Conservation (phyloP, 2,797 vertebrate genomes). For the Bovichtus diacanthus region DNA sequence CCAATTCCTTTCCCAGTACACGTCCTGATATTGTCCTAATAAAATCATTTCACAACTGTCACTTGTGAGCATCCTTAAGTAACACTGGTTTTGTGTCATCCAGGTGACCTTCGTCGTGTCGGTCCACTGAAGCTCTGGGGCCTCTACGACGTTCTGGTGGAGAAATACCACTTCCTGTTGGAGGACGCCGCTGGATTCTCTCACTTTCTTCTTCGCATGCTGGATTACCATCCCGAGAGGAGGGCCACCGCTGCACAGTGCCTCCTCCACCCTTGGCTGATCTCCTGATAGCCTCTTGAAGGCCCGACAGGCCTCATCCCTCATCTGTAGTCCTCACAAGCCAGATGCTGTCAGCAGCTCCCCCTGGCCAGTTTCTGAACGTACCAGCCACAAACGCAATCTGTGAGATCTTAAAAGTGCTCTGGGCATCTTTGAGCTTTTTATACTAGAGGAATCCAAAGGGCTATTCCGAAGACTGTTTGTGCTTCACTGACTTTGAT, state of each 20-base stretch:
- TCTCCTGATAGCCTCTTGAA: conserved; percentile 40
- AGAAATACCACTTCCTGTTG: conserved; percentile 85
- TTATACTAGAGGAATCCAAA: conserved; percentile 8
- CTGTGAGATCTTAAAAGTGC: conserved; percentile 1
- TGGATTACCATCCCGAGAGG: conserved; percentile 84
- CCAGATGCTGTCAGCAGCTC: conserved; percentile 17
- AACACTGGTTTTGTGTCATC: background rate
- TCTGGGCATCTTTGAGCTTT: conserved; percentile 7
- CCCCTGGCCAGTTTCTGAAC: background rate
- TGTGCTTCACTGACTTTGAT: background rate
- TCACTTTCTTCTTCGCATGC: conserved; percentile 85
- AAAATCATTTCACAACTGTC: background rate
- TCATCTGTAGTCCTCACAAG: conserved; percentile 30
- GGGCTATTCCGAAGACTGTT: background rate
- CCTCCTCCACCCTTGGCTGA: conserved; percentile 88
- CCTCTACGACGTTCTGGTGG: conserved; percentile 84
- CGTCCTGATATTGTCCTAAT: background rate
- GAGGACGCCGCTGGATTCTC: conserved; percentile 80
- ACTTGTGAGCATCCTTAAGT: background rate
- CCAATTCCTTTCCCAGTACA: too few species aligned
- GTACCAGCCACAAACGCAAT: background rate
- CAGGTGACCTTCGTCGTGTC: conserved; percentile 85
- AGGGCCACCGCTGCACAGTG: conserved; percentile 86
- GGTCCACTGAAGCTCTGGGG: conserved; percentile 80
- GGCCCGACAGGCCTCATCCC: background rate